A percentile compares a stretch with the other conserved stretches of the same genome.
phyloP scores from a whole-genome alignment of 2,888 invertebrate genomes.

The Drosophila stalkeri region DNA sequence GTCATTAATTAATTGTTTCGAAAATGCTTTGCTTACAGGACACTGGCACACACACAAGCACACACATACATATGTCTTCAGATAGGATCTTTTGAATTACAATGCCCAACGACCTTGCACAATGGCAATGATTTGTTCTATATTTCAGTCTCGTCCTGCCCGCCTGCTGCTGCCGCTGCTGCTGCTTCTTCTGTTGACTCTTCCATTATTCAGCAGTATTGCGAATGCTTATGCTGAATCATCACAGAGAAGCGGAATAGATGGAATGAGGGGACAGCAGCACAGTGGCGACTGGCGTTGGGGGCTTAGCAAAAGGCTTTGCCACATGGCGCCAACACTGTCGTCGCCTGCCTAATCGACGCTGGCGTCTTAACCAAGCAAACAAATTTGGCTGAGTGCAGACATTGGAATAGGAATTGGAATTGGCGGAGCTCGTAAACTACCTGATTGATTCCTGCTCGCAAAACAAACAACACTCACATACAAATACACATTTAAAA shows the following conservation, averaged over 20 bases:
- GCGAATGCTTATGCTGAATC: constrained; percentile 66
- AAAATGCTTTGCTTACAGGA: constrained; percentile 45
- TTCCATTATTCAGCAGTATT: constrained; percentile 77
- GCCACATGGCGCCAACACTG: constrained; percentile 57
- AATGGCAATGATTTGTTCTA: constrained; percentile 69
- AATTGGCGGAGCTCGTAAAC: constrained; percentile 24
- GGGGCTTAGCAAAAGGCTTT: constrained; percentile 55
- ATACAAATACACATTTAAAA: constrained; percentile 5
- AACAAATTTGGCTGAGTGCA: constrained; percentile 66
- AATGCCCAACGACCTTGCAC: constrained; percentile 57
- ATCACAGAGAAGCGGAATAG: constrained; percentile 33
- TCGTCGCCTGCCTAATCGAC: constrained; percentile 50
- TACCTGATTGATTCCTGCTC: constrained; percentile 72
- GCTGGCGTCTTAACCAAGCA: constrained; percentile 46
- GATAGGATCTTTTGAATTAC: constrained; percentile 43
- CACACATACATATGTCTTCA: constrained; percentile 11
- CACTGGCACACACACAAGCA: constrained; percentile 16
- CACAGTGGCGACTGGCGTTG: constrained; percentile 36
- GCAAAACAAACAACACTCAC: constrained; percentile 25
- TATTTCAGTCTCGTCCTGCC: constrained; percentile 44
- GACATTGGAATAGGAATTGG: constrained; percentile 12
- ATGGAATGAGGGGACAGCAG: background rate
- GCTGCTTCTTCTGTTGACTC: constrained; percentile 11
- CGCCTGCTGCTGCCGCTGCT: constrained; percentile 4
- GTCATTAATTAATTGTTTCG: constrained; percentile 75